Conservation (phyloP, 2,113 vertebrate genomes). For the Tapirus terrestris region DNA sequence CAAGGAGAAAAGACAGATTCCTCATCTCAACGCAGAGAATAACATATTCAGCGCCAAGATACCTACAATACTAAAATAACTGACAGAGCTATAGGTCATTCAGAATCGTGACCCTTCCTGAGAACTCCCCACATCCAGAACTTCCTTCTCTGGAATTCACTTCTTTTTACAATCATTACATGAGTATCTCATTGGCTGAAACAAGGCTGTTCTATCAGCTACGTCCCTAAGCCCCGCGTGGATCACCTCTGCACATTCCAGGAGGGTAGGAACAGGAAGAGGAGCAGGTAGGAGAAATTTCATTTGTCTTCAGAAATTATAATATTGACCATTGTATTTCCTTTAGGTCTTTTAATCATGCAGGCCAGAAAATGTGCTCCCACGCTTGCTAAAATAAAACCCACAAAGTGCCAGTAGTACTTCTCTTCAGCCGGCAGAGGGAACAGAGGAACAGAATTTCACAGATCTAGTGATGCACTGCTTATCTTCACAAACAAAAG, state of each 20-base stretch:
- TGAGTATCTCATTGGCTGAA: background rate
- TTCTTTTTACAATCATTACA: background rate
- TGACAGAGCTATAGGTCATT: too few relatives aligned
- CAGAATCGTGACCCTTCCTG: background rate
- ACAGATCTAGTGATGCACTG: accelerated
- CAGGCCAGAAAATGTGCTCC: background rate
- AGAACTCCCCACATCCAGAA: background rate
- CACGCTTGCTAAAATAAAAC: background rate
- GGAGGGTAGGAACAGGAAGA: background rate
- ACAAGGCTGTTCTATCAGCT: too few relatives aligned
- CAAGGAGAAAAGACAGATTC: background rate
- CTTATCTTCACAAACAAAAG: background rate
- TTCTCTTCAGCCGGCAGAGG: constrained; percentile 52
- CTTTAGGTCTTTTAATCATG: background rate
- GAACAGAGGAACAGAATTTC: background rate
- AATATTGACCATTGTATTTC: background rate
- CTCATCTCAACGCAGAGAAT: background rate
- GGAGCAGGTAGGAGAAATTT: background rate
- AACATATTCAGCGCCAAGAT: background rate
- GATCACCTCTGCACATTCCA: background rate
- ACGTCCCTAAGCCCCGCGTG: accelerated
- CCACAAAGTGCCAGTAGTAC: background rate
- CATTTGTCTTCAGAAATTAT: background rate
- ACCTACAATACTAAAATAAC: background rate
- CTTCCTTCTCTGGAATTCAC: background rate